These are phyloP conservation scores for Ferdinandea cuprea DNA, from an alignment of 2,888 invertebrate species.

Conservation along the genomic window DNA sequence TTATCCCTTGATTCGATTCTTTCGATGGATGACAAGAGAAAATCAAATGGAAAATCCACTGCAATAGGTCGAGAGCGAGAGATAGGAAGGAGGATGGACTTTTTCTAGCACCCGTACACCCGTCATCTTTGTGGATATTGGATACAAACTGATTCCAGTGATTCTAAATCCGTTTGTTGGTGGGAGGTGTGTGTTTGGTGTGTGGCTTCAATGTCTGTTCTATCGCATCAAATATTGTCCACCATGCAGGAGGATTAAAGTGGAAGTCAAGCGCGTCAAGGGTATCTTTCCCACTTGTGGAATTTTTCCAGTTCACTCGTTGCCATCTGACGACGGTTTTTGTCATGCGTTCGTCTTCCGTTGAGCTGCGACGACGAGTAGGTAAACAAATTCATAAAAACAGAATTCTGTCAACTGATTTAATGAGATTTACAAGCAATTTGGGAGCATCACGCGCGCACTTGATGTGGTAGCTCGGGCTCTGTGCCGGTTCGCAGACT, in stretches of 20 bases:
- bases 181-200: no score
- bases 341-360: constrained; percentile 39
- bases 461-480: constrained; percentile 30
- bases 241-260: constrained; percentile 18
- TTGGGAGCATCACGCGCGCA: constrained; percentile 52
- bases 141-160: neutral
- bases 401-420: constrained; percentile 63
- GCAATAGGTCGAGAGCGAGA: constrained; percentile 30
- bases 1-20: constrained; percentile 64
- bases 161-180: neutral
- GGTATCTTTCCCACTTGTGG: constrained; percentile 50
- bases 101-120: neutral
- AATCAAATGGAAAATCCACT: constrained; percentile 60
- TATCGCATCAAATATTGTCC: constrained; percentile 47
- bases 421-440: constrained; percentile 71
- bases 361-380: constrained; percentile 10
- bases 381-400: constrained; percentile 63
- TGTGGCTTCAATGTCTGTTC: neutral
- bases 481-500: constrained; percentile 20
- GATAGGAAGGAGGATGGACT: neutral
- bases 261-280: constrained; percentile 21
- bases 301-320: constrained; percentile 65
- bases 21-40: constrained; percentile 56
- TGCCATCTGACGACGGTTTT: constrained; percentile 32
- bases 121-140: neutral